Evolutionary conservation across 2,113 vertebrate genomes (phyloP).

Genomic region (Diphyllodes magnificus): DNA sequence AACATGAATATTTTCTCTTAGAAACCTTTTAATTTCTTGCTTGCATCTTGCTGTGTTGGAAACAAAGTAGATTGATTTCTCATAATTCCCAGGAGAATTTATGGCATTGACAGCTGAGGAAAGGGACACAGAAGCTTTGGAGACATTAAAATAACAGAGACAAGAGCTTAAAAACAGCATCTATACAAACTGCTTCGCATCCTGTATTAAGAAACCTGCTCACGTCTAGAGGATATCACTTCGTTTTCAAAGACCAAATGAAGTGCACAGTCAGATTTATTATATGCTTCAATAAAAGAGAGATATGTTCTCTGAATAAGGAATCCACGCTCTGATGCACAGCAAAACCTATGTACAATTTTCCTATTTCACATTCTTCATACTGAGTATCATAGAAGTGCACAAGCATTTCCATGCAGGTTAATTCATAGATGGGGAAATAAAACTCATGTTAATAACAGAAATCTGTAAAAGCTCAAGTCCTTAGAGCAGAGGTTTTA

Average conservation of each 20-base stretch:
- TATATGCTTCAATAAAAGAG: background rate
- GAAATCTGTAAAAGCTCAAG: background rate
- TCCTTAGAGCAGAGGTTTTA: background rate
- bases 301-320: background rate
- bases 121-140: background rate
- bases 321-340: background rate
- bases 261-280: constrained; percentile 45
- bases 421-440: background rate
- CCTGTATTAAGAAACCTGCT: background rate
- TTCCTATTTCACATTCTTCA: background rate
- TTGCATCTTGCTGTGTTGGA: background rate
- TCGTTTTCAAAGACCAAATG: constrained; percentile 41
- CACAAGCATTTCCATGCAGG: background rate
- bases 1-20: background rate
- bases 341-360: background rate
- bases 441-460: background rate
- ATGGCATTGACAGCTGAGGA: background rate
- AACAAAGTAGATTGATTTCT: constrained; percentile 19
- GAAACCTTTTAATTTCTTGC: constrained; percentile 7
- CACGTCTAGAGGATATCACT: constrained; percentile 4
- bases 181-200: background rate
- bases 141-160: constrained; percentile 22
- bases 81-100: background rate
- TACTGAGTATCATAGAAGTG: background rate
- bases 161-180: background rate